Base-by-base conservation (phyloP, 2,888 invertebrate genomes). In the Notodonta ziczac region DNA sequence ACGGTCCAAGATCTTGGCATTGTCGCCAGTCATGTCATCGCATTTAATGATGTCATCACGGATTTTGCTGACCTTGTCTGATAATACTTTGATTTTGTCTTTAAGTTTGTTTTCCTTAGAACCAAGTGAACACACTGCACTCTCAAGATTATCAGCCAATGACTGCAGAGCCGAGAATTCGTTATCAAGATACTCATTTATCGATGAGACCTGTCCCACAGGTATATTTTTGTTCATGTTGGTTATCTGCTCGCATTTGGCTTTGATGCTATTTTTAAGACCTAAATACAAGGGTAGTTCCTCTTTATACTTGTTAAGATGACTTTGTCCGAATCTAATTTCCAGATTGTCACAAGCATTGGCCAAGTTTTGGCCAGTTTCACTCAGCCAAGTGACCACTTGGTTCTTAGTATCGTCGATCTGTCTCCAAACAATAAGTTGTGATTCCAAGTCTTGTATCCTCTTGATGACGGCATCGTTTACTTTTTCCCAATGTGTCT, bases 361-460 rank as follows among this genome's bases (percentile, higher is more conserved):
- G 55, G 96, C 95, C 5, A 99, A 91, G 46, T 95, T 95, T 73
- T 96, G 96, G 62, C 97, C 97, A 32, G 97, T 98, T 81, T 97
- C 96, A 63, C 95, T 95, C 7, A 98, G 83, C 99, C 99, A 99
- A 32, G 96, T 95, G 0, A 97, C 89, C 4, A 98, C 93, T 82
- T 97, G 97, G 68, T 96, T 96, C 82, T 97, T 97, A 0, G 96
- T 96, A 63, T 97, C 97, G 73, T 98, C 97, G 46, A 99, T 97
- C 85, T 98, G 98, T 77, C 97, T 97, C 98, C 98, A 98, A 59
- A 98, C 96, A n/a, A 97, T 96, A 0, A 97, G 94, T 87, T 98
- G 98, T 0, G 97, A 97, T 88, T 99, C 98, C 57, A 97, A 95
- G 59, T 96, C 96, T 84, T 98, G 97, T 32, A 96, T 95, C 72